Conservation (phyloP, 2,888 invertebrate species). For the Dermolepida albohirtum region DNA sequence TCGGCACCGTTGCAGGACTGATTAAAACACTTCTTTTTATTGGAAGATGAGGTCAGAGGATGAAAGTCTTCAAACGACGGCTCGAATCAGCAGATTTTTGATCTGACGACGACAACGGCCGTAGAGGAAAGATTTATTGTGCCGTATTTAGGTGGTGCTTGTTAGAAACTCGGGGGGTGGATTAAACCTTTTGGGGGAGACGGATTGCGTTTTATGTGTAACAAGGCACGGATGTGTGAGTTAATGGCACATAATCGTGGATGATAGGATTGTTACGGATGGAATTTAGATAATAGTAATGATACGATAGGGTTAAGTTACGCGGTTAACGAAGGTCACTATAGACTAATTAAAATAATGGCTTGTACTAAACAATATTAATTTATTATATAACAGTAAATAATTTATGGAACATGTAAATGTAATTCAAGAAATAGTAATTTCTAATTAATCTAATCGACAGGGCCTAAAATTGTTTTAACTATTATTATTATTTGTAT, state of each 20-base stretch:
- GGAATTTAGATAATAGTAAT: conserved; percentile 25
- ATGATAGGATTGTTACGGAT: conserved; percentile 28
- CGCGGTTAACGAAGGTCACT: conserved; percentile 23
- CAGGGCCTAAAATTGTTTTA: too few species aligned
- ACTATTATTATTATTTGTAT: too few species aligned
- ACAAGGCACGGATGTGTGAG: conserved; percentile 21
- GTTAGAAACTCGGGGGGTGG: conserved; percentile 10
- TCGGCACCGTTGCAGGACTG: conserved; percentile 18
- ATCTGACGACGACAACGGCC: conserved; percentile 13
- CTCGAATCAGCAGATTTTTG: conserved; percentile 35
- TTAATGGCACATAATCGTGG: conserved; percentile 23
- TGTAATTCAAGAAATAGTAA: too few species aligned
- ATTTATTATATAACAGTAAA: background rate
- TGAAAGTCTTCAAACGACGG: conserved; percentile 25
- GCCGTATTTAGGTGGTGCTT: conserved; percentile 17
- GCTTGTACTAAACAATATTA: conserved; percentile 6
- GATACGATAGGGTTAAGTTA: conserved; percentile 15
- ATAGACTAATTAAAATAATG: conserved; percentile 19
- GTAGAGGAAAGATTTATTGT: conserved; percentile 30
- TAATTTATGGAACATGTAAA: background rate
- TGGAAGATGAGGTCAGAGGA: conserved; percentile 27
- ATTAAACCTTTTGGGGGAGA: conserved; percentile 20
- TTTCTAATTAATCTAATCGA: too few species aligned
- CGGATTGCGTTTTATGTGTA: conserved; percentile 28
- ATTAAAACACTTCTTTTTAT: conserved; percentile 34